These are phyloP conservation scores for Plectrocnemia conspersa DNA, from an alignment of 1,140 invertebrate genomes.

Conservation along the genomic window DNA sequence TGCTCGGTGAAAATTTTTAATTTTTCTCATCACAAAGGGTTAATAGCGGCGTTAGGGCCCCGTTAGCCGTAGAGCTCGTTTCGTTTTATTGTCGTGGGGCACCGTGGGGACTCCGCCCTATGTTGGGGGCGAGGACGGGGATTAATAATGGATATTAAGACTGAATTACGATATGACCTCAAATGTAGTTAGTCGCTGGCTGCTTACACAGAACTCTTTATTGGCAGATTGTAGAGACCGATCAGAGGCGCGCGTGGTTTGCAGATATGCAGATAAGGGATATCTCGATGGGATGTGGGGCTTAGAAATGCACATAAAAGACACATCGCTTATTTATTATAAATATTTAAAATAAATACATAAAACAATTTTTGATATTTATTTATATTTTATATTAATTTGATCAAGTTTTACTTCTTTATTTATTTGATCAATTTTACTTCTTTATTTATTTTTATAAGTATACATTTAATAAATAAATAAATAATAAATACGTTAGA, in stretches of 20 bases:
- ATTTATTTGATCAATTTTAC: not conserved
- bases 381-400: not conserved
- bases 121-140: conserved; percentile 22
- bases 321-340: not conserved
- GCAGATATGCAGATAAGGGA: no score
- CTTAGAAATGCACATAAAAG: no score
- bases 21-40: conserved; percentile 35
- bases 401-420: not conserved
- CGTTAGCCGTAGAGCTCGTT: conserved; percentile 30
- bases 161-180: conserved; percentile 37
- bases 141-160: conserved; percentile 38
- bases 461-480: no score
- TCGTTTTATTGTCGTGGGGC: conserved; percentile 25
- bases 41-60: conserved; percentile 32
- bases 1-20: conserved; percentile 34
- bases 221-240: conserved; percentile 9
- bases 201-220: conserved; percentile 27
- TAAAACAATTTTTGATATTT: not conserved
- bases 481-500: no score
- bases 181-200: conserved; percentile 31
- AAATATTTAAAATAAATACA: not conserved
- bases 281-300: no score
- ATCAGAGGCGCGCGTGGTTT: conserved; percentile 1
- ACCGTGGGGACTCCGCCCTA: conserved; percentile 7
- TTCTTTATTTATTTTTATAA: no score